Evolutionary conservation across 2,797 vertebrate genomes (phyloP).

Genomic region (Hypotaenidia okinawae): DNA sequence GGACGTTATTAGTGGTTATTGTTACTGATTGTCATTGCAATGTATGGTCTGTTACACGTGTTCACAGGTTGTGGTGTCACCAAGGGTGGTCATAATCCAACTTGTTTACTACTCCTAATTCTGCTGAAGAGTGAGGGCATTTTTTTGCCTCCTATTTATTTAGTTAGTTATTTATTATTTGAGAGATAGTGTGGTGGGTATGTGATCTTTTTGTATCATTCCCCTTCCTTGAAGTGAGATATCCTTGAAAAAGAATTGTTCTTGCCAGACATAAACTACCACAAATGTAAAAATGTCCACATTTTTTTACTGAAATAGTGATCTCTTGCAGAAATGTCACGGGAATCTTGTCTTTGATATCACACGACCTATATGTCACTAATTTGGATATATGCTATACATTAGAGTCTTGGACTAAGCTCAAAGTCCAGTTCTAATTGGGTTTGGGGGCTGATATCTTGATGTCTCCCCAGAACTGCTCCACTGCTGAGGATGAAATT

Average conservation of each 20-base stretch:
- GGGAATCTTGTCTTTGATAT: neutral
- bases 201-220: neutral
- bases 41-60: neutral
- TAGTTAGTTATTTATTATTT: too few relatives aligned
- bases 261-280: neutral
- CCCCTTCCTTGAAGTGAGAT: neutral
- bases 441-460: neutral
- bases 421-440: neutral
- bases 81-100: neutral
- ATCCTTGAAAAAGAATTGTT: neutral
- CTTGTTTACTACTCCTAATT: neutral
- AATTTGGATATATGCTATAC: neutral
- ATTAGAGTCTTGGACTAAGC: neutral
- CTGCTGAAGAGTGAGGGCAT: neutral
- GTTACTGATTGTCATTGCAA: neutral
- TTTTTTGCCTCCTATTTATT: fast-evolving
- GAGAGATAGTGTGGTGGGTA: too few relatives aligned
- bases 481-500: neutral
- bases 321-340: neutral
- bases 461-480: neutral
- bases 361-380: neutral
- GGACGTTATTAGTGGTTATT: fast-evolving
- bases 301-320: neutral
- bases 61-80: neutral
- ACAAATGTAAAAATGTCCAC: neutral